Conservation (phyloP, 2,797 vertebrate species). For the Sebastes cheni region DNA sequence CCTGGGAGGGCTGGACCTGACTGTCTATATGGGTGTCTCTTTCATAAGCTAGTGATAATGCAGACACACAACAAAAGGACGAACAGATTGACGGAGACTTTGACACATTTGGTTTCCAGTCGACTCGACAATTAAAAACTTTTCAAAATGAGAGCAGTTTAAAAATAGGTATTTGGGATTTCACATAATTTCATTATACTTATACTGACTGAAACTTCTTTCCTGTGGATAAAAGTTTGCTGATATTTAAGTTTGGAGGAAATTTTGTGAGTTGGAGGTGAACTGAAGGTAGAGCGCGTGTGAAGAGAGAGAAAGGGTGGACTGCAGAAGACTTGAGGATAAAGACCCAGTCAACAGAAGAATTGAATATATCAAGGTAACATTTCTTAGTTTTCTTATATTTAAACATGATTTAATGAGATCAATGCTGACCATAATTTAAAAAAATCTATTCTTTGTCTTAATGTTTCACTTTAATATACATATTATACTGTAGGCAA, state of each 20-base stretch:
- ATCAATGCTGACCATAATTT: background rate
- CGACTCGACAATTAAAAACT: background rate
- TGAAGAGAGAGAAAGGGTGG: background rate
- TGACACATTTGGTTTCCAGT: background rate
- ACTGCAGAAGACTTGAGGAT: background rate
- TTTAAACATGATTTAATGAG: background rate
- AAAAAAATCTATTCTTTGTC: background rate
- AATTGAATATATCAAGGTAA: constrained; percentile 35
- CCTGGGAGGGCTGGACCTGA: constrained; percentile 27
- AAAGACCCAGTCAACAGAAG: background rate
- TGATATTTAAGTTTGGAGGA: background rate
- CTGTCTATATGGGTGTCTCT: constrained; percentile 9
- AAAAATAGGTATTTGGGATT: background rate
- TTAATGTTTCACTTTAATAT: background rate
- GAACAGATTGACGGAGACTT: background rate
- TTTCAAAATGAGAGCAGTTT: background rate
- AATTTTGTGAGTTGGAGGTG: background rate
- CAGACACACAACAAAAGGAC: constrained; percentile 10
- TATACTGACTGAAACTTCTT: background rate
- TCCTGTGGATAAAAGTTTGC: background rate
- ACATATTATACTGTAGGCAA: background rate
- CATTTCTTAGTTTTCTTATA: background rate
- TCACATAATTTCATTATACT: background rate
- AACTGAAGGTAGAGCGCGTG: background rate
- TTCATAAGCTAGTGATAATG: constrained; percentile 40